Percentiles rank a stretch among this genome's conserved stretches.
Evolutionary conservation across 2,113 vertebrate species (phyloP).

Genomic region (Ploceus nigricollis): DNA sequence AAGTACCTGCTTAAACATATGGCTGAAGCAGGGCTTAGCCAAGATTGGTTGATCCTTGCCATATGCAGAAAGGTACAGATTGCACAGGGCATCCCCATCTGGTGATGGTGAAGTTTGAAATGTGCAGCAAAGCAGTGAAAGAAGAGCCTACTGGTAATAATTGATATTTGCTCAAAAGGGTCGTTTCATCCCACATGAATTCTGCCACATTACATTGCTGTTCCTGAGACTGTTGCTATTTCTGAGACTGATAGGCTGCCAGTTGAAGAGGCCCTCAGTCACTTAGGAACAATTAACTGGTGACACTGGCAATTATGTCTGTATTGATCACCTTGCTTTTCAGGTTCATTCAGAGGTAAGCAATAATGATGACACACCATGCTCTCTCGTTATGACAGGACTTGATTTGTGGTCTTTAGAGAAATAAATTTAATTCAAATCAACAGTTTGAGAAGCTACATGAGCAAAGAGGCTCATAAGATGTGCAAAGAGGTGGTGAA

Average conservation of each 20-base stretch:
- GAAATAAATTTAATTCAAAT: neutral
- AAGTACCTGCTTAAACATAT: neutral
- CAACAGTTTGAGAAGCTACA: neutral
- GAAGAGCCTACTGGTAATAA: neutral
- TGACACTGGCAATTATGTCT: conserved; percentile 14
- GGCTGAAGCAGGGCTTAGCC: neutral
- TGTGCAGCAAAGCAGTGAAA: neutral
- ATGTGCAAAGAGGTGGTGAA: neutral
- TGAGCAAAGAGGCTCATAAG: neutral
- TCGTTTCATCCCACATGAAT: neutral
- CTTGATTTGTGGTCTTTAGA: neutral
- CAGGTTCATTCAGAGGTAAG: conserved; percentile 1
- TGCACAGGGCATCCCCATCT: neutral
- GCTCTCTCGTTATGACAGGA: neutral
- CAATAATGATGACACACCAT: neutral
- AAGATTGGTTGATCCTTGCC: neutral
- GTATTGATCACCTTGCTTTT: neutral
- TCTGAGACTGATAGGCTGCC: neutral
- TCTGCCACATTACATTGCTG: neutral
- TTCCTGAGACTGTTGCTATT: neutral
- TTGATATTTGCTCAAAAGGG: neutral
- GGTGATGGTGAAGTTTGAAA: neutral
- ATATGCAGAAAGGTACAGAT: neutral
- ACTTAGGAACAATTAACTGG: neutral
- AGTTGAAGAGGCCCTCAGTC: neutral